Evolutionary conservation across 2,113 vertebrate species (phyloP).

Genomic region (Ptilorrhoa leucosticta): DNA sequence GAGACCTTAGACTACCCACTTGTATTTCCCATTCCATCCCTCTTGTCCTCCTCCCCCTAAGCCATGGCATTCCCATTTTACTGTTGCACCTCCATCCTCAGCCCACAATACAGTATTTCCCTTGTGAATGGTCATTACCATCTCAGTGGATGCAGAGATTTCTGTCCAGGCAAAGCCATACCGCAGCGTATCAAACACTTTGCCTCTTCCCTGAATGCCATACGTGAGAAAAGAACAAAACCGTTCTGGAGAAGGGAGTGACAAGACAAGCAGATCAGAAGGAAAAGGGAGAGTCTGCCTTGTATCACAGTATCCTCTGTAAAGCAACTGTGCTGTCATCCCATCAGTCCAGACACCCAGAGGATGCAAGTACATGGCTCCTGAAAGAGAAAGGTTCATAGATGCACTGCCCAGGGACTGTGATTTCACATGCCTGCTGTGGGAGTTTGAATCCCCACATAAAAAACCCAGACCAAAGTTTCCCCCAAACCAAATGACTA

Average conservation of each 20-base stretch:
- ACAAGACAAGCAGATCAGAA: not conserved
- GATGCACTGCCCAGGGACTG: not conserved
- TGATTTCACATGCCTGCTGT: not conserved
- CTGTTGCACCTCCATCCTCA: not conserved
- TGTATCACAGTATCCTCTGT: not conserved
- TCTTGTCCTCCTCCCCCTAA: not conserved
- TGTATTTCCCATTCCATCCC: not conserved
- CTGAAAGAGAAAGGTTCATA: not conserved
- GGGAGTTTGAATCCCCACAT: not conserved
- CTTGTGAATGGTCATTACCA: not conserved
- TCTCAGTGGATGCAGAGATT: not conserved
- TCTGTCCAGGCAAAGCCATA: not conserved
- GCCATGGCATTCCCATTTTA: not conserved
- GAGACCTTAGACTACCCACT: not conserved
- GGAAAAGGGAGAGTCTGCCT: not conserved
- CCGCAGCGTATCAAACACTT: not conserved
- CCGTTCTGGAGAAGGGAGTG: not conserved
- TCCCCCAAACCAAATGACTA: not conserved
- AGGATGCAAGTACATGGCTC: not conserved
- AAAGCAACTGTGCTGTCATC: not conserved
- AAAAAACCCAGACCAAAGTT: not conserved
- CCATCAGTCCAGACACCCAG: not conserved
- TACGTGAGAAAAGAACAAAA: not conserved
- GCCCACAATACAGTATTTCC: not conserved
- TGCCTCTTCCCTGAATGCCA: not conserved